Conservation (phyloP, 2,113 vertebrate genomes). For the Thomomys bottae region DNA sequence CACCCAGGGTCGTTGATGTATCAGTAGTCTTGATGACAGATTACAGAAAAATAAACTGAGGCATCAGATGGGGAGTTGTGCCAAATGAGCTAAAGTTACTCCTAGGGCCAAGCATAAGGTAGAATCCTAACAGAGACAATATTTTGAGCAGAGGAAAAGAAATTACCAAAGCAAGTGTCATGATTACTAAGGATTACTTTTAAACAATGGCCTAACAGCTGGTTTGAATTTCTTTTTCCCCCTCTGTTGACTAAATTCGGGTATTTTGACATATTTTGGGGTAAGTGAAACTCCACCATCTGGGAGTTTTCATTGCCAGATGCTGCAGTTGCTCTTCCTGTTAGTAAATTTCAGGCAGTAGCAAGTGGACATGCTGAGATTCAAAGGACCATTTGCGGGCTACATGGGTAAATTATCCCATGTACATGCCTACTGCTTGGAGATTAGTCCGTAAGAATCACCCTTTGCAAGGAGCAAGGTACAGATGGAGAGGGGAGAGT, state of each 20-base stretch:
- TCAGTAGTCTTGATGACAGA: background rate
- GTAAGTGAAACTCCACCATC: conserved; percentile 16
- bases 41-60: background rate
- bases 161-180: conserved; percentile 27
- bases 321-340: background rate
- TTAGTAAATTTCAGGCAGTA: conserved; percentile 48
- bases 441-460: background rate
- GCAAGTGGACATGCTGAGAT: background rate
- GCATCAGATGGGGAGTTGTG: background rate
- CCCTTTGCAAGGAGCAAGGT: background rate
- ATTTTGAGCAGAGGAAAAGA: conserved; percentile 29
- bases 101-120: background rate
- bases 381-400: background rate
- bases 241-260: conserved; percentile 31
- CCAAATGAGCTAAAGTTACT: background rate
- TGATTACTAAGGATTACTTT: conserved; percentile 56
- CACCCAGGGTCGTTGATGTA: background rate
- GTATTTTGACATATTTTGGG: conserved; percentile 49
- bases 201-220: conserved; percentile 48
- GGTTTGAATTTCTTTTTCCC: conserved; percentile 31
- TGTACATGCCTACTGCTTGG: background rate
- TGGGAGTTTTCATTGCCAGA: background rate
- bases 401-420: background rate
- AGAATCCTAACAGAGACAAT: background rate
- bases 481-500: too few species aligned